Evolutionary conservation across 2,113 vertebrate species (phyloP).

Genomic region (Bujurquina vittata): DNA sequence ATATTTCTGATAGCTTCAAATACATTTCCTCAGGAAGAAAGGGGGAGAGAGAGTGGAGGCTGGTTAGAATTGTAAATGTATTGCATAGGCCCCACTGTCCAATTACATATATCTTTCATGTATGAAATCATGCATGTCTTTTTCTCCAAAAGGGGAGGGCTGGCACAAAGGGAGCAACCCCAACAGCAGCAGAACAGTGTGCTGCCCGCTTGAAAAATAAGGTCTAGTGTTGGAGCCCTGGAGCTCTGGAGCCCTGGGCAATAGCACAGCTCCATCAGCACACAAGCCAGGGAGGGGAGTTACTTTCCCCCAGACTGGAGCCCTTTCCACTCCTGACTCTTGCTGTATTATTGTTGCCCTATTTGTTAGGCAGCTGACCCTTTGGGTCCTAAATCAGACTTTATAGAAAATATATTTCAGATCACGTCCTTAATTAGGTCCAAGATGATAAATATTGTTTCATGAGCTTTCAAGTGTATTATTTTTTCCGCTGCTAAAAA

Average conservation of each 20-base stretch:
- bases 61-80: conserved; percentile 82
- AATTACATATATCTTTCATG: conserved; percentile 86
- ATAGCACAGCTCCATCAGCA: conserved; percentile 73
- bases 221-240: conserved; percentile 73
- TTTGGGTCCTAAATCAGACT: conserved; percentile 59
- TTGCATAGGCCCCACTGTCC: conserved; percentile 78
- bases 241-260: conserved; percentile 71
- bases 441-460: conserved; percentile 59
- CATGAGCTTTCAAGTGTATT: conserved; percentile 50
- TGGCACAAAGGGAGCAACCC: conserved; percentile 79
- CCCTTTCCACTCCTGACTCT: conserved; percentile 61
- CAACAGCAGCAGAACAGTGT: conserved; percentile 71
- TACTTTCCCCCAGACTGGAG: conserved; percentile 68
- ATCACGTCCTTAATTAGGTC: conserved; percentile 74
- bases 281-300: conserved; percentile 62
- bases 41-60: conserved; percentile 52
- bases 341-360: conserved; percentile 69
- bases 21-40: conserved; percentile 61
- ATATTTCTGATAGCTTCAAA: conserved; percentile 71
- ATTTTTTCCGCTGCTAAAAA: conserved; percentile 43
- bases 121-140: conserved; percentile 84
- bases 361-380: conserved; percentile 69
- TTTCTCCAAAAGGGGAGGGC: conserved; percentile 64
- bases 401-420: conserved; percentile 61
- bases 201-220: conserved; percentile 80